phyloP scores from a whole-genome alignment of 2,888 invertebrate species.

The Plemyria rubiginata region DNA sequence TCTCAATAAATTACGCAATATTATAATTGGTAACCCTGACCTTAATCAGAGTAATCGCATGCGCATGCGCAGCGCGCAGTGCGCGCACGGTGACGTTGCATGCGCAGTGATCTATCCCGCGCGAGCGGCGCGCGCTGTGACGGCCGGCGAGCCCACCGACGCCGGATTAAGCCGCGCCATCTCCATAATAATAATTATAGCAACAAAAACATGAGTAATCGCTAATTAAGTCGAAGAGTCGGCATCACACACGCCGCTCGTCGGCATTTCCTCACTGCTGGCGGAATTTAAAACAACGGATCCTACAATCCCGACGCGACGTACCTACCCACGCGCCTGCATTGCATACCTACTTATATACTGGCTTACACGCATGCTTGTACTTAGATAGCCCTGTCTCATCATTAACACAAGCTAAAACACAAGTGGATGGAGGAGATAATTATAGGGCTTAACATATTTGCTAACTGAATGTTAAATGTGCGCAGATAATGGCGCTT shows the following conservation, averaged over 20 bases:
- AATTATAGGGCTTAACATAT: not conserved
- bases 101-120: conserved; percentile 42
- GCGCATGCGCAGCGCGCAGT: conserved; percentile 12
- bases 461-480: not conserved
- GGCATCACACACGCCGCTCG: conserved; percentile 29
- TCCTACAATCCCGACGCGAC: not conserved
- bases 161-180: conserved; percentile 47
- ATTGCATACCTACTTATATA: not conserved
- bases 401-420: not conserved
- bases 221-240: conserved; percentile 39
- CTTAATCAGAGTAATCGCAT: conserved; percentile 13
- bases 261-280: conserved; percentile 17
- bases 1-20: conserved; percentile 6
- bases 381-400: not conserved
- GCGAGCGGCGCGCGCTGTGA: conserved; percentile 13
- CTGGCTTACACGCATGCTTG: not conserved
- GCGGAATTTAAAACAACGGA: conserved; percentile 9
- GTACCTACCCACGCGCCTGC: not conserved
- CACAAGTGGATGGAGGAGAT: not conserved
- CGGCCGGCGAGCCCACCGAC: conserved; percentile 39
- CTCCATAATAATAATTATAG: conserved; percentile 49
- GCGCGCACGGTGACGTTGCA: conserved; percentile 36
- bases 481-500: too few relatives aligned
- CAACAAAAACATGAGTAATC: conserved; percentile 39
- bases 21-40: conserved; percentile 15